Percentiles rank a stretch among this genome's conserved stretches.
Conservation (phyloP, 2,113 vertebrate species). For the Catharus fuscescens region DNA sequence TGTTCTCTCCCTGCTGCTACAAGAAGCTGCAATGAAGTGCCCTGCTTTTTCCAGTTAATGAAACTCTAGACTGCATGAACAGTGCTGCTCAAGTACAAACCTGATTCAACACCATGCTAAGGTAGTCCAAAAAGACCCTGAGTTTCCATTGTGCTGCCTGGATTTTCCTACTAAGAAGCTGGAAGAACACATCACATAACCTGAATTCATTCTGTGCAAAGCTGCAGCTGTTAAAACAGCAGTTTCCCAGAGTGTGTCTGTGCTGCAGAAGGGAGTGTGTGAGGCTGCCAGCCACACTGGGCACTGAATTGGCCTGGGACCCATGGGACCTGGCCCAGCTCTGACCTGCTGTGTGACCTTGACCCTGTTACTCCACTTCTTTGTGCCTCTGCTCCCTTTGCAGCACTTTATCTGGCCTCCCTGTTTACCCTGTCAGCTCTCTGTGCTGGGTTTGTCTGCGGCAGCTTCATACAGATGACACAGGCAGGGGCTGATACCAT, state of each 20-base stretch:
- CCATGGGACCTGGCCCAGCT: rapidly evolving
- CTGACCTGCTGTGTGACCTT: background rate
- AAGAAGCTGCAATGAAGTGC: background rate
- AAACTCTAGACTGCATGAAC: background rate
- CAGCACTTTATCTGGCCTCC: background rate
- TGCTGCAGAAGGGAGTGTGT: background rate
- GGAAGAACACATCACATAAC: background rate
- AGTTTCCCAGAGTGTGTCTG: background rate
- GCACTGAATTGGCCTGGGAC: background rate
- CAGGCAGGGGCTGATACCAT: background rate
- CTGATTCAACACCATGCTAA: background rate
- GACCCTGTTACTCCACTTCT: background rate
- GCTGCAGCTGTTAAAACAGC: constrained; percentile 58
- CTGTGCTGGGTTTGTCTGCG: background rate
- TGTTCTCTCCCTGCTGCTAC: background rate
- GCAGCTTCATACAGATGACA: background rate
- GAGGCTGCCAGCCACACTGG: background rate
- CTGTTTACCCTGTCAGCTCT: background rate
- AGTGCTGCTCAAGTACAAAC: background rate
- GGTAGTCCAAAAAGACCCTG: background rate
- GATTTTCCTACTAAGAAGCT: constrained; percentile 3
- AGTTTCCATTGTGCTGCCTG: background rate
- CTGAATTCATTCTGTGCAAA: background rate
- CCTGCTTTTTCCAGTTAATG: background rate
- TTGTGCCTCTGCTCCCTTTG: background rate